Conservation (phyloP, 1,140 invertebrate genomes). For the Papilio helenus region DNA sequence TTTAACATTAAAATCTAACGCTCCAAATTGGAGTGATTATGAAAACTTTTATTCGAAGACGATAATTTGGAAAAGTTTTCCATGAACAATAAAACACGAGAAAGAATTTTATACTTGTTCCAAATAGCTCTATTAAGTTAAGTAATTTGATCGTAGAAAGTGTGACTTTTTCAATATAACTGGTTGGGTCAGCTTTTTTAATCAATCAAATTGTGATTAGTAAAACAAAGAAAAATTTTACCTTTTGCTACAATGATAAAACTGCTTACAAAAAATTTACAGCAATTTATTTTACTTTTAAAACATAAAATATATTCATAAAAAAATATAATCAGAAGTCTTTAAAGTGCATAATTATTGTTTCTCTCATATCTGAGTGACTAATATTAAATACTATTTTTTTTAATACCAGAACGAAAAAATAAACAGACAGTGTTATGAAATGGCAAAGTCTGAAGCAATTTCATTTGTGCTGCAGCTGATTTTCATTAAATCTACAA, state of each 20-base stretch:
- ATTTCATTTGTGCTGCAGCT: constrained; percentile 2
- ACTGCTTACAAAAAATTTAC: background rate
- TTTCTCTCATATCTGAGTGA: background rate
- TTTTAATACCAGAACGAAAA: background rate
- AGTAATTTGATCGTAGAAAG: background rate
- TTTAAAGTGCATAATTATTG: background rate
- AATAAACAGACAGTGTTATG: background rate
- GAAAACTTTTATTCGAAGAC: background rate
- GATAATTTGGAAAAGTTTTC: constrained; percentile 3
- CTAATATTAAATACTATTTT: background rate
- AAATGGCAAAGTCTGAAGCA: background rate
- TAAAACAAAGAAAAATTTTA: background rate
- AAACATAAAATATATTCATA: background rate
- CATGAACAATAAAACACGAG: constrained; percentile 1
- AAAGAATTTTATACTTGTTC: constrained; percentile 11
- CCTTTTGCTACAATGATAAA: background rate
- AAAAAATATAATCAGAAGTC: too few relatives aligned
- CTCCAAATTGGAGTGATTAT: background rate
- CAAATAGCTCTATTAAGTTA: background rate
- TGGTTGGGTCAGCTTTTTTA: background rate
- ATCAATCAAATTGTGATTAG: background rate
- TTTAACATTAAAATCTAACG: background rate
- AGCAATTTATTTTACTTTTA: too few relatives aligned
- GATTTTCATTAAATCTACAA: background rate
- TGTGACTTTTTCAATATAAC: background rate